Evolutionary conservation across 2,113 vertebrate species (phyloP), one percentile per base, ranked within the genome.

Genomic region (Psephotus haematonotus): DNA sequence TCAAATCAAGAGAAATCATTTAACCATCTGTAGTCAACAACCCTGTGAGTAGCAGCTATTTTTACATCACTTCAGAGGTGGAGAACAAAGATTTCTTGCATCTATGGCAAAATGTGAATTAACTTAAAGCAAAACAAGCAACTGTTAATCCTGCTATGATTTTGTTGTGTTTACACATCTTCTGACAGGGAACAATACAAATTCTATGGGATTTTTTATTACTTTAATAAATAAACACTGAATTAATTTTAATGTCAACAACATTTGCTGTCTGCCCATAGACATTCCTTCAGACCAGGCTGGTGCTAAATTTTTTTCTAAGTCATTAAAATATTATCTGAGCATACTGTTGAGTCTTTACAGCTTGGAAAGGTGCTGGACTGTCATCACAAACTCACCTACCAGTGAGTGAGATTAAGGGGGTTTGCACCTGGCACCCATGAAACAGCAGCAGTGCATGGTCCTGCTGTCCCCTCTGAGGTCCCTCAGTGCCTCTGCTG

Each of bases 281-380:
- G 22, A 63, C 52, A 47, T 92, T 87, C 72, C 67, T 92, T 87
- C 62, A 65, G 60, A 86, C 8, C 4, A 37, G 25, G 10, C 14
- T 57, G 23, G 20, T 57, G 68, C 69, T 75, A 28, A 11, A 95
- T 93, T 24, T 19, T 64, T 52, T 94, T 80, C 57, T 20, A 60
- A 88, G 57, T 77, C n/a, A 87, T 93, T 82, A 82, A 91, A 93
- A 59, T 76, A 94, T 50, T 91, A 76, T 86, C 86, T 95, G 80
- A 86, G 41, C 29, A 31, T 80, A 50, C 25, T 76, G 28, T 65
- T 85, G 89, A 89, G 49, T 91, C 39, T 41, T 29, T 59, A 35
- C 29, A 70, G 52, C 77, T 85, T 95, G 93, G 86, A 94, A 87
- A 82, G 59, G 49, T 63, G 37, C 65, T 67, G 52, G 41, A 62